Conservation (phyloP, 2,113 vertebrate species). For the Chauna torquata region DNA sequence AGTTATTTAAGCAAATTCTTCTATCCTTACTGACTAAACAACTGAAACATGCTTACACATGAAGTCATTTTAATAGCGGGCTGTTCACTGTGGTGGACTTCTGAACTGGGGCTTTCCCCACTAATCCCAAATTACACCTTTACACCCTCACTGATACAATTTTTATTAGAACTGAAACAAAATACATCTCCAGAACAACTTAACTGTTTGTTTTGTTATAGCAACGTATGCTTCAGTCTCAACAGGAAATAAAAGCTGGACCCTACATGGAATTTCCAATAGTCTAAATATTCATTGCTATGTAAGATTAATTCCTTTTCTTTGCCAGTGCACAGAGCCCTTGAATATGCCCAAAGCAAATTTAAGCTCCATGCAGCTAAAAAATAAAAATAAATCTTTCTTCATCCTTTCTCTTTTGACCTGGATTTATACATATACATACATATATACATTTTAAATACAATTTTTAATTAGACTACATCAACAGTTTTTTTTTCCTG, state of each 20-base stretch:
- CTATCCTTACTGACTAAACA: not conserved
- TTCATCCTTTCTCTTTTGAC: not conserved
- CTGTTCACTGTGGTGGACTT: not conserved
- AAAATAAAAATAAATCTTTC: not conserved
- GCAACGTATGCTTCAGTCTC: not conserved
- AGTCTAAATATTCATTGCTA: not conserved
- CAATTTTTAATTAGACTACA: slow-evolving; percentile 1
- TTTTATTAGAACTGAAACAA: not conserved
- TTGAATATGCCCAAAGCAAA: slow-evolving; percentile 20
- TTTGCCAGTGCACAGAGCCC: not conserved
- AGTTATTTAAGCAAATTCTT: not conserved
- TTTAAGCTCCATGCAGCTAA: not conserved
- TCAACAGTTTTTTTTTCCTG: not conserved
- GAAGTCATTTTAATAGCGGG: not conserved
- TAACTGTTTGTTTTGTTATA: not conserved
- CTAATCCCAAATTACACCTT: not conserved
- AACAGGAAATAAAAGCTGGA: not conserved
- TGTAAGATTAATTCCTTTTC: not conserved
- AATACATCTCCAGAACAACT: not conserved
- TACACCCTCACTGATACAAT: not conserved
- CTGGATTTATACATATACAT: not conserved
- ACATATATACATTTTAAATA: not conserved
- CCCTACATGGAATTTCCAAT: not conserved
- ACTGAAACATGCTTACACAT: not conserved
- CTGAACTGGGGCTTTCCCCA: not conserved